These are phyloP conservation scores for Umimayanthus kanabou DNA, from an alignment of 92 coral and sea anemone genomes.

Conservation along the genomic window DNA sequence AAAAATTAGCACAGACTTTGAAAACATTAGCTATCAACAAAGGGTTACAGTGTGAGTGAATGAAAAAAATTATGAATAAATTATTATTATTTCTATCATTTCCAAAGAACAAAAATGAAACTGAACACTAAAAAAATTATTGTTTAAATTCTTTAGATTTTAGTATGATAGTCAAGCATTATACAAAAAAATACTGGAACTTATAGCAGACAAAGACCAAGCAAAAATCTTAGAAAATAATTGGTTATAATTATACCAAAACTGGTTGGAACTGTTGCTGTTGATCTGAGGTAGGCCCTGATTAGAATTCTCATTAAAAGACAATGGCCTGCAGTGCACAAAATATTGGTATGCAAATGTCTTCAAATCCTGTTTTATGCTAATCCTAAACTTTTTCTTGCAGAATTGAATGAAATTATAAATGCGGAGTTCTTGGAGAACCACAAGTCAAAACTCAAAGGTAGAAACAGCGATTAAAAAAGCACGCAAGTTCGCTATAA, in stretches of 20 bases:
- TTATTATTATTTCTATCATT: too few species aligned
- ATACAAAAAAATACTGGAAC: too few species aligned
- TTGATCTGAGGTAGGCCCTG: too few species aligned
- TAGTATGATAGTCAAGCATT: not conserved
- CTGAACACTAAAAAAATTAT: not conserved
- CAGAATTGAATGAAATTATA: not conserved
- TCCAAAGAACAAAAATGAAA: not conserved
- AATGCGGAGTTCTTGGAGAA: not conserved
- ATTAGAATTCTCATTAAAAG: too few species aligned
- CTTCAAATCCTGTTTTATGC: not conserved
- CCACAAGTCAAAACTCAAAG: not conserved
- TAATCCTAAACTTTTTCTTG: slow-evolving; percentile 4
- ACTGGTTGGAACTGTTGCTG: not conserved
- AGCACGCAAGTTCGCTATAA: not conserved
- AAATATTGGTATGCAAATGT: slow-evolving; percentile 30
- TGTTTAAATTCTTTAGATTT: not conserved
- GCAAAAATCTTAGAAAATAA: too few species aligned
- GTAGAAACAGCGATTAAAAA: not conserved
- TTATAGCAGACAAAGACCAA: not conserved
- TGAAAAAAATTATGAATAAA: not conserved
- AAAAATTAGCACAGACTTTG: not conserved
- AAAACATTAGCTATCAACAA: not conserved
- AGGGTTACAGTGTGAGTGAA: not conserved
- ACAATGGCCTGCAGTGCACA: not conserved
- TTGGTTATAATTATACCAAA: not conserved